Base-by-base conservation (phyloP, 2,888 invertebrate genomes). In the Cephus sareptanus region DNA sequence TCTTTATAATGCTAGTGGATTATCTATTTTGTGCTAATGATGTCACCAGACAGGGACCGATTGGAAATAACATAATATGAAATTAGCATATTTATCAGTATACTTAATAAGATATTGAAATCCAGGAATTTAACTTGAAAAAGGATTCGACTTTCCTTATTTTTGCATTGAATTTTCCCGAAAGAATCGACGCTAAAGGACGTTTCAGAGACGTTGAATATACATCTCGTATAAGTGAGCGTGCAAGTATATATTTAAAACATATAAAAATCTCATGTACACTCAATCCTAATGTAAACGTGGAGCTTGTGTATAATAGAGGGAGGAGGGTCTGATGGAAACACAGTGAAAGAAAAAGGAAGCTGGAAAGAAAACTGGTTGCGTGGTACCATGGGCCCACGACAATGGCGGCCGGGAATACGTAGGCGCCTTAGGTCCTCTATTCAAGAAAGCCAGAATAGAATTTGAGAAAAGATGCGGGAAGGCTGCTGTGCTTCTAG, bases 371-470 rank as follows among this genome's bases (percentile, higher is more conserved):
- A 82, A 84, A 86, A 84, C 87, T 86, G 86, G 85, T 89, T 85
- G 88, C 71, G 34, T 13, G 71, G 34, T 33, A 34, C 31, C 33
- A 71, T 31, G 79, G 83, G 84, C 79, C 81, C 78, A 79, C 79
- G 88, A 87, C 88, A 89, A 33, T 86, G 83, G 84, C 84, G 80
- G 82, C 80, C 84, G 85, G 86, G 88, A 87, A 89, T 89, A 89
- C 89, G 87, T 88, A 87, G 89, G 88, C 86, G 89, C 89, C 88
- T 87, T 87, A 85, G 88, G 88, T 86, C 83, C 83, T 79, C 86
- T 87, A 86, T 87, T 88, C 85, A 87, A 81, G 80, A 84, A 84
- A 56, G 56, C 56, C 56, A 56, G 84, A 85, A 87, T 87, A 83
- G 86, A 79, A 83, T 81, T 84, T 83, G 79, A 82, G 79, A 84